Evolutionary conservation across 2,888 invertebrate genomes (phyloP), one percentile per base, ranked within the genome.

Genomic region (Sturmia bella): DNA sequence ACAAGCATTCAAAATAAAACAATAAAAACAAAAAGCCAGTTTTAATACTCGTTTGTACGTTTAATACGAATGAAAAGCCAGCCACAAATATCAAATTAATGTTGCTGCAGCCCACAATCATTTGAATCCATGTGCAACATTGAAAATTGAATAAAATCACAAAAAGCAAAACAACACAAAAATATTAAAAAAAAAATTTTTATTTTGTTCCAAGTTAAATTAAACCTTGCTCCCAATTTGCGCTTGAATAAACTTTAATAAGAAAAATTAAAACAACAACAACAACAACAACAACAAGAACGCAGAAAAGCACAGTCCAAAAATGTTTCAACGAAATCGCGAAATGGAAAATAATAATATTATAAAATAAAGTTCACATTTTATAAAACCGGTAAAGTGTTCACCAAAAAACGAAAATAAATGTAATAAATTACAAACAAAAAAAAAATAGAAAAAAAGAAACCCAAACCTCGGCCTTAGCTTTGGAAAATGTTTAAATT

Each of bases 141-240:
- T 82, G 78, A 82, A 82, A 81, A 78, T 59, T 77, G 63, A 54
- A 80, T 77, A 74, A 77, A 80, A 70, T 81, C 21, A 63, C 72
- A 79, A 61, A 57, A 78, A 81, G 78, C 83, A 69, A 75, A 27
- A 32, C 32, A 32, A 83, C 78, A 83, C 82, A 73, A 83, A 82
- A 74, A 83, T 84, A 80, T 83, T 81, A 75, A 39, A n/a, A n/a
- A n/a, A n/a, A n/a, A n/a, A n/a, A 24, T n/a, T 3, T 61, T 19
- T 77, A 32, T 39, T 72, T 48, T 63, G 69, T 50, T 52, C 32
- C 43, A 56, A 77, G 39, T 70, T 76, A 69, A 80, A 78, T 81
- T 84, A 80, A 85, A 85, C 85, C 85, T 85, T 85, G 85, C 85
- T 84, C 85, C 85, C 85, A 84, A 85, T 85, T 85, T 80, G 85